Conservation (phyloP, 2,797 vertebrate species). For the Sphaeramia orbicularis region DNA sequence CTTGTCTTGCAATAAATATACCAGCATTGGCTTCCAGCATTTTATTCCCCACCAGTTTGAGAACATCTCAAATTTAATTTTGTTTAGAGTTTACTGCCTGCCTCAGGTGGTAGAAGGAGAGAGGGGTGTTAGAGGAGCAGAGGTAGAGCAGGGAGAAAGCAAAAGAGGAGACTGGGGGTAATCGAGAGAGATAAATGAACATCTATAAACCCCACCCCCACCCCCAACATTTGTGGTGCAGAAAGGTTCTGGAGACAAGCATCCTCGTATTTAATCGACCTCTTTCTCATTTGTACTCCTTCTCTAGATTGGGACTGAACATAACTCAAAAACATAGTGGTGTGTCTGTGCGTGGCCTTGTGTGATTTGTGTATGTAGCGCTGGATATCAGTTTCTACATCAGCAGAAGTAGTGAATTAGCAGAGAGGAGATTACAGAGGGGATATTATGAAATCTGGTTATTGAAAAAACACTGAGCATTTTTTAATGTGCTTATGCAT, state of each 20-base stretch:
- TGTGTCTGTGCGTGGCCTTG: constrained; percentile 1
- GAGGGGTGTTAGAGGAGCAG: neutral
- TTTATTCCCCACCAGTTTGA: constrained; percentile 37
- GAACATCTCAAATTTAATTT: constrained; percentile 62
- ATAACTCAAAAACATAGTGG: constrained; percentile 25
- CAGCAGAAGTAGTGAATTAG: constrained; percentile 19
- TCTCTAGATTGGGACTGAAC: constrained; percentile 27
- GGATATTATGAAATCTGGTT: neutral
- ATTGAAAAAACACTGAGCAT: constrained; percentile 1
- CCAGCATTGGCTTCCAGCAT: constrained; percentile 11
- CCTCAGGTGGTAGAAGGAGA: constrained; percentile 32
- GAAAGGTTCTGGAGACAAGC: constrained; percentile 43
- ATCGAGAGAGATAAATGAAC: constrained; percentile 53
- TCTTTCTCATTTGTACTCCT: constrained; percentile 31
- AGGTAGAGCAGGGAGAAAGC: constrained; percentile 21
- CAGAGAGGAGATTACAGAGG: constrained; percentile 28
- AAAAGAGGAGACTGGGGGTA: constrained; percentile 14
- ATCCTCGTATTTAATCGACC: constrained; percentile 26
- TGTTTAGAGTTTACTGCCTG: constrained; percentile 41
- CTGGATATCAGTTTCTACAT: constrained; percentile 26
- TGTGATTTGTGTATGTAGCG: neutral
- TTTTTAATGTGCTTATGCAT: neutral
- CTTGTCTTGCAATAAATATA: constrained; percentile 17
- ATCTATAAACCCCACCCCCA: constrained; percentile 8
- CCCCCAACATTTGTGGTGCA: neutral